phyloP scores from a whole-genome alignment of 2,888 invertebrate species.

The Acrobasis consociella region DNA sequence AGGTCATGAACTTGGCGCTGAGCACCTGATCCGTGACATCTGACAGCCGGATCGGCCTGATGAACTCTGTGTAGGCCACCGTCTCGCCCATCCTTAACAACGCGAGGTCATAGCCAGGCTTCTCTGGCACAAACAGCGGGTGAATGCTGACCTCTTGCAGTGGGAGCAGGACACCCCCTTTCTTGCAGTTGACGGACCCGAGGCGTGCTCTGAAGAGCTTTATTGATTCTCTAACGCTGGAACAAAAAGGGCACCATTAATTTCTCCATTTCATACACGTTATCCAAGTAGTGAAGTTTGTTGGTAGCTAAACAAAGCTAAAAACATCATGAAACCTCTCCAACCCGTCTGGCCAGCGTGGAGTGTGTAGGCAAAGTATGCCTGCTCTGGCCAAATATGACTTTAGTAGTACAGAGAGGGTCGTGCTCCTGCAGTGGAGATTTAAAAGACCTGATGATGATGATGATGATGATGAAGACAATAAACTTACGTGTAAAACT shows the following conservation, averaged over 20 bases:
- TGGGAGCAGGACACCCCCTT: conserved; percentile 53
- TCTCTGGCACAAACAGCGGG: conserved; percentile 48
- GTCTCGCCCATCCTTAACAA: conserved; percentile 50
- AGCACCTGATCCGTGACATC: conserved; percentile 44
- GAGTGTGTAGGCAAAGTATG: too few relatives aligned
- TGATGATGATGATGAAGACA: too few relatives aligned
- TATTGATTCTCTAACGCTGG: conserved; percentile 63
- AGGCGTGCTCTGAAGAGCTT: conserved; percentile 59
- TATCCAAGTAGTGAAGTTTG: too few relatives aligned
- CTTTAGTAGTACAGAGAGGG: too few relatives aligned
- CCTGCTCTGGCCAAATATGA: too few relatives aligned
- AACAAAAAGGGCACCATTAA: conserved; percentile 29
- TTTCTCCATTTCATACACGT: too few relatives aligned
- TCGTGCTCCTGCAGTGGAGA: too few relatives aligned
- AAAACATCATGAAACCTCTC: too few relatives aligned
- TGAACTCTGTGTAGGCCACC: conserved; percentile 38
- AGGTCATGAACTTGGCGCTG: conserved; percentile 59
- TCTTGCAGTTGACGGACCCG: conserved; percentile 67
- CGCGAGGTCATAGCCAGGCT: conserved; percentile 58
- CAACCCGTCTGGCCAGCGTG: too few relatives aligned
- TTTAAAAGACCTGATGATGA: too few relatives aligned
- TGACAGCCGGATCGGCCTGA: conserved; percentile 56
- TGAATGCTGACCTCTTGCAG: conserved; percentile 56
- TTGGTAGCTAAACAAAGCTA: too few relatives aligned
- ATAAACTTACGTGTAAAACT: conserved; percentile 63